These are phyloP conservation scores for Phymanthus crucifer DNA, from an alignment of 92 coral and sea anemone genomes.

Conservation along the genomic window DNA sequence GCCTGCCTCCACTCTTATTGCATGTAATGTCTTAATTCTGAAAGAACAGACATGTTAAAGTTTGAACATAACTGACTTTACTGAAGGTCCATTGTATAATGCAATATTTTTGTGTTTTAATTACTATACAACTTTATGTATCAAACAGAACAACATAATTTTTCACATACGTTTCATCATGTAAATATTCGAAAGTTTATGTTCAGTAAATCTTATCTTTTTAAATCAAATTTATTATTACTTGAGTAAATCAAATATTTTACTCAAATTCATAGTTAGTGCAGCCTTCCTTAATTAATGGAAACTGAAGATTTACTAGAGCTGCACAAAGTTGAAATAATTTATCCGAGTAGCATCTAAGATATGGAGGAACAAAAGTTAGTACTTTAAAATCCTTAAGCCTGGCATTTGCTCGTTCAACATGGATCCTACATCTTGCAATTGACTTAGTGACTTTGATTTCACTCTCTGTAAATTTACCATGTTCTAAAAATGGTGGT, in stretches of 20 bases:
- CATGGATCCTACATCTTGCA: not conserved
- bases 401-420: slow-evolving; percentile 10
- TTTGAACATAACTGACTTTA: not conserved
- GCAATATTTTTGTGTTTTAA: too few species aligned
- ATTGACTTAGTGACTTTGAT: not conserved
- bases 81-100: too few species aligned
- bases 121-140: too few species aligned
- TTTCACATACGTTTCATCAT: too few species aligned
- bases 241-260: not conserved
- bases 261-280: not conserved
- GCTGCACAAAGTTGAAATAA: not conserved
- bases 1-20: not conserved
- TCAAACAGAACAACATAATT: too few species aligned
- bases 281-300: too few species aligned
- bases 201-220: too few species aligned
- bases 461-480: not conserved
- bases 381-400: slow-evolving; percentile 7
- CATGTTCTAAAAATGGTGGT: not conserved
- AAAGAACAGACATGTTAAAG: not conserved
- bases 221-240: not conserved
- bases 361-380: not conserved
- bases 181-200: not conserved
- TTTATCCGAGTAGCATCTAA: not conserved
- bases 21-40: too few species aligned
- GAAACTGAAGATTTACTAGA: not conserved